Evolutionary conservation across 2,797 vertebrate species (phyloP).

Genomic region (Xenops minutus): DNA sequence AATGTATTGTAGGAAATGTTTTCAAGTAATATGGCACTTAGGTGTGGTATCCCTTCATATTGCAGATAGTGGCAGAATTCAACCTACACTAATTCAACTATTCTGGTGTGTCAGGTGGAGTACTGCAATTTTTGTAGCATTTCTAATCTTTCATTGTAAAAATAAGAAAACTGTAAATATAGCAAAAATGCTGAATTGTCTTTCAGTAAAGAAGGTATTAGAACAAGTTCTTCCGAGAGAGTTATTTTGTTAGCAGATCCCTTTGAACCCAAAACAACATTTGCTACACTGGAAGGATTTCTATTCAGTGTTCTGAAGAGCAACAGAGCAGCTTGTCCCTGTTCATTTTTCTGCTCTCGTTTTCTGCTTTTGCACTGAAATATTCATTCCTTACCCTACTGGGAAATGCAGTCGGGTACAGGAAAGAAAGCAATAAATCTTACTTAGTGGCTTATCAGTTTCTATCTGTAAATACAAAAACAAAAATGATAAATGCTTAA

Average conservation of each 20-base stretch:
- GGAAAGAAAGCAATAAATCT: conserved; percentile 67
- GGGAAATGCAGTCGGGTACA: conserved; percentile 57
- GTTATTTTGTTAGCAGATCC: conserved; percentile 11
- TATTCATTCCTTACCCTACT: conserved; percentile 46
- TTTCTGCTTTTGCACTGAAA: conserved; percentile 53
- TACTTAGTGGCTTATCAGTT: conserved; percentile 67
- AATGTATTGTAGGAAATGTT: not conserved
- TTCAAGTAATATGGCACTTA: not conserved
- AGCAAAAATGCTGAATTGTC: not conserved
- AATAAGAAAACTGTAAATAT: not conserved
- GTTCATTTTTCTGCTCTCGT: conserved; percentile 52
- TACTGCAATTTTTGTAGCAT: not conserved
- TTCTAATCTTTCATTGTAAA: not conserved
- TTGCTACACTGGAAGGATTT: conserved; percentile 28
- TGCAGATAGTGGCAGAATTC: not conserved
- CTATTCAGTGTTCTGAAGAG: conserved; percentile 20
- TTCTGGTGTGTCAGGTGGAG: not conserved
- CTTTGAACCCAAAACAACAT: conserved; percentile 41
- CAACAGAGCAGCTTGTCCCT: conserved; percentile 20
- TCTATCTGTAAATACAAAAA: conserved; percentile 52
- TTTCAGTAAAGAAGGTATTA: conserved; percentile 20
- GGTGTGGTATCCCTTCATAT: not conserved
- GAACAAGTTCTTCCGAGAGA: conserved; percentile 8
- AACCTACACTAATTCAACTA: rapidly evolving
- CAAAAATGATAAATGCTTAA: conserved; percentile 48